Evolutionary conservation across 2,113 vertebrate genomes (phyloP), one percentile per base, ranked within the genome.

Genomic region (Albula goreensis): DNA sequence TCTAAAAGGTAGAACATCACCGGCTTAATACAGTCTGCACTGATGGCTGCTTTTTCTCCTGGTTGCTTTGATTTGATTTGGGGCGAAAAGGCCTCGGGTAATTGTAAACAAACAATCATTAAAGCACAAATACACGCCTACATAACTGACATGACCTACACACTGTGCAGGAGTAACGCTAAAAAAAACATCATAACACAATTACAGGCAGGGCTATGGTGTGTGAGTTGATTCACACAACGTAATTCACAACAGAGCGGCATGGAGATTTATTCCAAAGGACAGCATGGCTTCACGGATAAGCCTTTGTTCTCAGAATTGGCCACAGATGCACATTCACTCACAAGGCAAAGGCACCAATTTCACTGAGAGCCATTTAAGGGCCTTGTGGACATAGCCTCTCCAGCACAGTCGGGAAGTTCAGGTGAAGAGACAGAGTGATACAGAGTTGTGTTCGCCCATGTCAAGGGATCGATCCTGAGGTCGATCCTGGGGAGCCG

Each of bases 1-100:
- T 70, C 50, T n/a, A 17, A 84, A 86, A 87, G 85, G 84, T 84
- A 87, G 50, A 78, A 84, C 87, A 88, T 88, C 87, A 88, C 70
- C n/a, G 63, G n/a, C 63, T 70, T 17, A 70, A n/a, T n/a, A 9
- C 53, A 70, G 63, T 4, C 63, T n/a, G 4, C 22, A n/a, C 22
- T 70, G 63, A 5, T 13, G 63, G 19, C 57, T 15, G 57, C 57
- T 60, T 2, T 60, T 60, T 60, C 31, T 60, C 1, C 57, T 60
- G 9, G 57, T 15, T 60, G 57, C 12, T 15, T 60, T 60, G 57
- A 60, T 60, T 60, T 60, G 17, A 60, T 15, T 15, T 15, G 57
- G 31, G 31, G 31, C 31, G 57, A 60, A 60, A 15, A 11, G 12
- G 12, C 3, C 8, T 2, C 57, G 17, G 57, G 17, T 3, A 15